Conservation (phyloP, 2,797 vertebrate genomes). For the Brotogeris chrysoptera region DNA sequence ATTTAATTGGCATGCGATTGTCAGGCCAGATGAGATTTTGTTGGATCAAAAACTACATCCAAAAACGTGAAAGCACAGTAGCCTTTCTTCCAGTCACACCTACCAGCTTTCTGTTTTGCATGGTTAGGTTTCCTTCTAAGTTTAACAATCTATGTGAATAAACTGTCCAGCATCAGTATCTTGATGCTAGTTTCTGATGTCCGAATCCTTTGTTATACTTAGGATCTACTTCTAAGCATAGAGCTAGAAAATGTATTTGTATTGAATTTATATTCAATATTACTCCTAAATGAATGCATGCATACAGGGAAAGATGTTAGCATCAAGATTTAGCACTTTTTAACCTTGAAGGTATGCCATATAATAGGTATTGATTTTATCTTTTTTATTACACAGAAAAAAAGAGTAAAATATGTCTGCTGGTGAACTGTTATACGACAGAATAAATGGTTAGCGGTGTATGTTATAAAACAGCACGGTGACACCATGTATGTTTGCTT, state of each 20-base stretch:
- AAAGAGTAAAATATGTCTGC: slow-evolving; percentile 58
- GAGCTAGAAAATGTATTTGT: slow-evolving; percentile 21
- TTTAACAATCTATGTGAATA: neutral
- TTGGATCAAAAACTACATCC: slow-evolving; percentile 8
- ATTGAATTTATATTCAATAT: slow-evolving; percentile 20
- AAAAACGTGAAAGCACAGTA: neutral
- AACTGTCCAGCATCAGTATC: neutral
- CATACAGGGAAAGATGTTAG: slow-evolving; percentile 47
- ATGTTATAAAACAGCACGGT: slow-evolving; percentile 53
- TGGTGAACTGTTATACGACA: slow-evolving; percentile 40
- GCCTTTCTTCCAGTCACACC: neutral
- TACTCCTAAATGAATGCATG: slow-evolving; percentile 52
- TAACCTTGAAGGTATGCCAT: slow-evolving; percentile 67
- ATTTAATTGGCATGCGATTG: slow-evolving; percentile 49
- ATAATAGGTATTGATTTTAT: slow-evolving; percentile 72
- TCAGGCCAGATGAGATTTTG: slow-evolving; percentile 50
- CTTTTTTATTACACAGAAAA: slow-evolving; percentile 63
- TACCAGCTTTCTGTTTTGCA: neutral
- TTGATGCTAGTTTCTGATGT: neutral
- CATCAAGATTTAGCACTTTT: slow-evolving; percentile 66
- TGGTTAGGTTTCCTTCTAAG: neutral
- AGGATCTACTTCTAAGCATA: neutral
- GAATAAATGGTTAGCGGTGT: slow-evolving; percentile 57
- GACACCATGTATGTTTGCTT: slow-evolving; percentile 67
- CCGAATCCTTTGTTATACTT: neutral